A percentile compares a stretch with the other conserved stretches of the same genome.
Evolutionary conservation across 1,140 invertebrate genomes (phyloP).

Genomic region (Pachypeltis micranthus): DNA sequence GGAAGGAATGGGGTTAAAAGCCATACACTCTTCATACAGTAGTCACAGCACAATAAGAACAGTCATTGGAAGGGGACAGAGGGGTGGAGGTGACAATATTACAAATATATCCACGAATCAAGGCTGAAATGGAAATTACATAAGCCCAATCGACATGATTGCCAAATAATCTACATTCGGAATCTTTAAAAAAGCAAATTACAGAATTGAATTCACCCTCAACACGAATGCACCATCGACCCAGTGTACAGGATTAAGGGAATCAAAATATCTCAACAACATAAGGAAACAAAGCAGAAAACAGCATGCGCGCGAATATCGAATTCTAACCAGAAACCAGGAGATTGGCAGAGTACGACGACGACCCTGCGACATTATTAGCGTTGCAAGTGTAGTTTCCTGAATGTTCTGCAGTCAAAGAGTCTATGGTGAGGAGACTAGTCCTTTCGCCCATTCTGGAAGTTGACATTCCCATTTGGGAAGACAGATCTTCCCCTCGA

Average conservation of each 20-base stretch:
- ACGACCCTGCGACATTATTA: slow-evolving; percentile 38
- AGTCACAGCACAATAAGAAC: no score
- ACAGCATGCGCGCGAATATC: not conserved
- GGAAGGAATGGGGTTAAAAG: no score
- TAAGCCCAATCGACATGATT: no score
- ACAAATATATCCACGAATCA: no score
- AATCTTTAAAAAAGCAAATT: slow-evolving; percentile 25
- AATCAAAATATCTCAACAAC: slow-evolving; percentile 24
- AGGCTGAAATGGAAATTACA: no score
- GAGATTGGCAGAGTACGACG: slow-evolving; percentile 41
- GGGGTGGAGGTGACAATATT: no score
- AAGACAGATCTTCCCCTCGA: slow-evolving; percentile 27
- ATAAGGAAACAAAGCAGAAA: slow-evolving; percentile 1
- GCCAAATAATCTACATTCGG: no score
- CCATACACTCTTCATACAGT: no score
- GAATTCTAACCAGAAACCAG: slow-evolving; percentile 30
- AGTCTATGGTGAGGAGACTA: slow-evolving; percentile 37
- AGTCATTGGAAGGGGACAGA: no score
- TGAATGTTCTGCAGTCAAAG: slow-evolving; percentile 45
- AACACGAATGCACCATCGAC: slow-evolving; percentile 36
- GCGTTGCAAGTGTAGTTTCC: slow-evolving; percentile 69
- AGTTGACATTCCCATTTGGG: slow-evolving; percentile 32
- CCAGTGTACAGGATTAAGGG: no score
- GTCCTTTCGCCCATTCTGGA: slow-evolving; percentile 47
- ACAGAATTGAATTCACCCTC: slow-evolving; percentile 29